Evolutionary conservation across 2,888 invertebrate species (phyloP), one percentile per base, ranked within the genome.

Genomic region (Eucriotettix oculatus): DNA sequence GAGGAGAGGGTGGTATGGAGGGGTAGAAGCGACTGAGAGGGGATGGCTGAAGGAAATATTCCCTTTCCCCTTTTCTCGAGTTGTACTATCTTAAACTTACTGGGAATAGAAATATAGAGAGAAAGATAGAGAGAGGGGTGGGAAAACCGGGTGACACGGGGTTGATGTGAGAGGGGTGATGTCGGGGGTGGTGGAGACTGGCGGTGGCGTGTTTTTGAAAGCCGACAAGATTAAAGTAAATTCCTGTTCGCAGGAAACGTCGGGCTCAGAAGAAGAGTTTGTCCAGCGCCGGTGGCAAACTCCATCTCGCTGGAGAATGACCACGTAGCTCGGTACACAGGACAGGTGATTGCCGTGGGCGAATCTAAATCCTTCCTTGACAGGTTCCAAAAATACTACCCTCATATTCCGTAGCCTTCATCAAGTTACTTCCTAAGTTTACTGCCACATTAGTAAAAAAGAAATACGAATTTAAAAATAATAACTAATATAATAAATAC

Each of bases 1-100:
- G 63, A 61, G 69, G 65, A 65, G 75, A 71, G 69, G 70, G 74
- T 74, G 11, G 54, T 29, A 12, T 29, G 54, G 16, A 10, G n/a
- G 52, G 29, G 29, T 16, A 54, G 29, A 54, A 16, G 16, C 17
- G 54, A 10, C 55, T 7, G 41, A 55, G 55, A 40, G 42, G 55
- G 42, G 40, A n/a, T 55, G 42, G 55, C 48, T 48, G 48, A 48
- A n/a, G 9, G 48, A 48, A 48, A 48, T 48, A 48, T 14, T 48
- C 48, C n/a, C 14, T 2, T 48, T 48, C 9, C 48, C 48, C 9
- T 48, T 54, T 44, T 48, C 56, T 52, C 61, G 9, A 42, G 54
- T 58, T 40, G 44, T 55, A 59, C 61, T 61, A 53, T 58, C 58
- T 61, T 61, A 59, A 59, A 58, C 56, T 59, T 59, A 54, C 54